Percentiles rank a stretch among this genome's conserved stretches.
These are phyloP conservation scores for Crossocerus cetratus DNA, from an alignment of 2,888 invertebrate species.

Conservation along the genomic window DNA sequence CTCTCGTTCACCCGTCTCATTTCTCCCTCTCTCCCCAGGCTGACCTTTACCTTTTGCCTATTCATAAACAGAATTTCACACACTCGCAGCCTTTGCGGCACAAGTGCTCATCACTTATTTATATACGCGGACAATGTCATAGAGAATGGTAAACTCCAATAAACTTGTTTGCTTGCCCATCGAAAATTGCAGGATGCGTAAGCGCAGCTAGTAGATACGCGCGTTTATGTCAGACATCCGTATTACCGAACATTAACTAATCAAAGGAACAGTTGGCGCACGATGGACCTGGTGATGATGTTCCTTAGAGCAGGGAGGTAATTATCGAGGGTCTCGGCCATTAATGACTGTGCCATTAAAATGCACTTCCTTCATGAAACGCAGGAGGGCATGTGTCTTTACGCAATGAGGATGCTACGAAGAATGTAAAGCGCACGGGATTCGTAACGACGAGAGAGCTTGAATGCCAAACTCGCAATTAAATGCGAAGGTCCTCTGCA, in stretches of 20 bases:
- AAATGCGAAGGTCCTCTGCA: neutral
- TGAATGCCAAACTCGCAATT: neutral
- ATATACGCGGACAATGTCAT: neutral
- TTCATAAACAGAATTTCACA: neutral
- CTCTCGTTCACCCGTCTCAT: neutral
- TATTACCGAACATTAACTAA: too few relatives aligned
- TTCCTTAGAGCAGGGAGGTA: too few relatives aligned
- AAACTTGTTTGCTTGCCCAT: too few relatives aligned
- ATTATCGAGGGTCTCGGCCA: too few relatives aligned
- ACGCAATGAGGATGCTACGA: neutral
- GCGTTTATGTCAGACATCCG: too few relatives aligned
- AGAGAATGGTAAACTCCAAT: too few relatives aligned
- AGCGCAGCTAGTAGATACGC: too few relatives aligned
- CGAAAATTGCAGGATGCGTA: too few relatives aligned
- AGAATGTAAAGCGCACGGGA: constrained; percentile 7
- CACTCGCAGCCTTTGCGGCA: neutral
- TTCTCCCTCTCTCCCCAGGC: neutral
- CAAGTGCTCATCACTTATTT: neutral
- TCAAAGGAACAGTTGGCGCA: too few relatives aligned
- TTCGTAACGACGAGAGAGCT: neutral
- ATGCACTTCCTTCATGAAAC: constrained; percentile 2
- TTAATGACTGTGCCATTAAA: neutral
- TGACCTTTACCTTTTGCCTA: constrained; percentile 2
- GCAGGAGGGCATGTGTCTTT: neutral
- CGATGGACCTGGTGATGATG: too few relatives aligned